Base-by-base conservation (phyloP, 2,797 vertebrate genomes). In the Oophaga sylvatica region DNA sequence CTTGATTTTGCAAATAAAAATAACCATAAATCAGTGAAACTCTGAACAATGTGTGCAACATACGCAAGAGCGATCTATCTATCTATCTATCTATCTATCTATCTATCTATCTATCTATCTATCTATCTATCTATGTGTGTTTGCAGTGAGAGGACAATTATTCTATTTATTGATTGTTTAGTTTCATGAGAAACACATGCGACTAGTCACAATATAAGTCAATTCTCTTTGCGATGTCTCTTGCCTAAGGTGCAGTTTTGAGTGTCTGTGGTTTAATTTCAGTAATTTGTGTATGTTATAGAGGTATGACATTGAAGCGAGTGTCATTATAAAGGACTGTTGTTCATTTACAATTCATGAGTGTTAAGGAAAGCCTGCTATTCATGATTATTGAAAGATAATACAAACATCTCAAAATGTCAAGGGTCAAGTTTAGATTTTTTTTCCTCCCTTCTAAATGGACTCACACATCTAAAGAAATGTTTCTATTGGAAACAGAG, bases 281-380 rank as follows among this genome's bases (percentile, higher is more conserved):
- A 76, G 70, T 76, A 45, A 76, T 84, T 84, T 84, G 82, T 76
- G 82, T 63, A 75, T 60, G 16, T 76, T 45, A 22, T 76, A 83
- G 53, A 59, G 20, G 57, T 84, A 84, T 76, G 70, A 62, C n/a
- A 62, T 73, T 75, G 70, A 84, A 26, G 29, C 19, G 29, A 63
- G 20, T 35, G 68, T 76, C 60, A 90, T 63, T 90, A 87, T 63
- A 91, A 90, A 70, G 87, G 81, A 73, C 81, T 87, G 48, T 81
- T 83, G 79, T 62, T 63, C 86, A 79, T 90, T 83, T 83, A 83
- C 82, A 60, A 83, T 60, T 81, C 60, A 79, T 77, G 48, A 63
- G 65, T 75, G 73, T 87, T 81, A 76, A 73, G 68, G 45, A 81
- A 80, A 59, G 68, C 41, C 56, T 76, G 70, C 59, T 81, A 80